Evolutionary conservation across 2,888 invertebrate species (phyloP), one percentile per base, ranked within the genome.

Genomic region (Frankliniella intonsa): DNA sequence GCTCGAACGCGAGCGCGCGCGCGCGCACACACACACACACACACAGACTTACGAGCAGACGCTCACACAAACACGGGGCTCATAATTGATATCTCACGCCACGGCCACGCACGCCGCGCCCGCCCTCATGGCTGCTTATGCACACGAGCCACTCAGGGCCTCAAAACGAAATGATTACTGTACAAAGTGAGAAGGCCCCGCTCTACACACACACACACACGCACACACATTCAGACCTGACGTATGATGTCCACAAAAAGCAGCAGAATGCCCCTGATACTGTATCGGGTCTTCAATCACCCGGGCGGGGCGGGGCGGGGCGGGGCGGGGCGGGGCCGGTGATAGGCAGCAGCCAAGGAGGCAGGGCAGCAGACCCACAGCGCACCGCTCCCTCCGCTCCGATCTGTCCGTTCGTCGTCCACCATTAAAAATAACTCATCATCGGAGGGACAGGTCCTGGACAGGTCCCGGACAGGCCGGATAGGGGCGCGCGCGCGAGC

Each of bases 401-500:
- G 69, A 69, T 69, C 69, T 69, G 69, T 69, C 69, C 22, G 69
- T 69, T 69, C 69, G 22, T 69, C 69, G 69, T 69, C n/a, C 22
- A 69, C 22, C 69, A 69, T 69, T 69, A 69, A 69, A 69, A 69
- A 69, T 69, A 69, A 69, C 69, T 69, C 69, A 69, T 69, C 69
- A 69, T 69, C 69, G 22, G 22, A 69, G 69, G 11, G 69, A 69
- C 69, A 22, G 69, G 69, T 62, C 62, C 38, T 38, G 38, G 38
- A 38, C 38, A 38, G 38, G 38, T 38, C 38, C 38, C 5, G 38
- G 22, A 69, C 9, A 69, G 22, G 69, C 65, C n/a, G 65, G 55
- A 38, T n/a, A 62, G 62, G 62, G 38, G 62, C 62, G 62, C 62
- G 17, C 62, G 62, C 62, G 17, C 62, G n/a, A n/a, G 38, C 38